These are phyloP conservation scores for Bacillus rossius DNA, from an alignment of 1,140 invertebrate genomes.

Conservation along the genomic window DNA sequence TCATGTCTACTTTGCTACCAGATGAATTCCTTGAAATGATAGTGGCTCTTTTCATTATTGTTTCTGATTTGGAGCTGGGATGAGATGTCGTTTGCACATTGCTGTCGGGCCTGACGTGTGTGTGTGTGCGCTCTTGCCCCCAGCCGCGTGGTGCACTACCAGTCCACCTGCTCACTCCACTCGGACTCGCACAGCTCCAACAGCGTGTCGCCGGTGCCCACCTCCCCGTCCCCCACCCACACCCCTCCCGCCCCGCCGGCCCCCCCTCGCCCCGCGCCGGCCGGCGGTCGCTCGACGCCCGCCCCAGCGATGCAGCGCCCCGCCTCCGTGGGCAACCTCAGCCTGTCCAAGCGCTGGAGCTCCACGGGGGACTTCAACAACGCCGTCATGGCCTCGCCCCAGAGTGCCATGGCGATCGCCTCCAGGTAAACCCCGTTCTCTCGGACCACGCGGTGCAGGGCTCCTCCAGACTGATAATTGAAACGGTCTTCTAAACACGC, in stretches of 20 bases:
- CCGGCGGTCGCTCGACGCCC: constrained; percentile 5
- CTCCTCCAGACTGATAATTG: no score
- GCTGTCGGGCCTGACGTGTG: no score
- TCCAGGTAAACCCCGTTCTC: no score
- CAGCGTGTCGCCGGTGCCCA: constrained; percentile 71
- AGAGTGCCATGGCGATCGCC: constrained; percentile 39
- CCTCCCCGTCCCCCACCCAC: constrained; percentile 70
- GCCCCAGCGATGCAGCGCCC: background rate
- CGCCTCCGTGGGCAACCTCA: constrained; percentile 14
- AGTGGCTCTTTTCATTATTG: no score
- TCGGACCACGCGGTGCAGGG: no score
- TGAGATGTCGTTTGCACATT: no score
- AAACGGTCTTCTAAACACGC: no score
- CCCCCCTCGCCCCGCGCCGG: constrained; percentile 45
- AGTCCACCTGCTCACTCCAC: constrained; percentile 78
- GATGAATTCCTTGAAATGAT: no score
- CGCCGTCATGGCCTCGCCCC: constrained; percentile 29
- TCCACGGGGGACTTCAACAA: constrained; percentile 72
- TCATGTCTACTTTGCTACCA: no score
- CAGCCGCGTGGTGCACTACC: constrained; percentile 71
- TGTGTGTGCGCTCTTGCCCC: constrained; percentile 19
- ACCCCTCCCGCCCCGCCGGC: constrained; percentile 50
- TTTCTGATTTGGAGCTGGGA: no score
- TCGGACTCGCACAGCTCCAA: constrained; percentile 79
- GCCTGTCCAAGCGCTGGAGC: constrained; percentile 70